Evolutionary conservation across 2,888 invertebrate species (phyloP).

Genomic region (Mactromeris polynyma): DNA sequence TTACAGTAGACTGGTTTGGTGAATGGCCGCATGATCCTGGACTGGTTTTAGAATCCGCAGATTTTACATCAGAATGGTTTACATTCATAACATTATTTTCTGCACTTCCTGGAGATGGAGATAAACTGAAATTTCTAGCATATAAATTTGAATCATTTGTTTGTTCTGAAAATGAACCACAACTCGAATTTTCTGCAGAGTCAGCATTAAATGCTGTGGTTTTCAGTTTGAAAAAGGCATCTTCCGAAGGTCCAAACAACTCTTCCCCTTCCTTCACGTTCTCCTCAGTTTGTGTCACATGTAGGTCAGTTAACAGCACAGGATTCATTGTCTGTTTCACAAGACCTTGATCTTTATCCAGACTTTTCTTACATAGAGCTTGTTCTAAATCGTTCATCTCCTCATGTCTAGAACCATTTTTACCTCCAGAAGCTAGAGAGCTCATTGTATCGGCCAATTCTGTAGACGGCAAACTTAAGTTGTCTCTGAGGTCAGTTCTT

Average conservation of each 20-base stretch:
- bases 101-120: conserved; percentile 58
- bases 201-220: conserved; percentile 42
- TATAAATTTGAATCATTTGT: conserved; percentile 56
- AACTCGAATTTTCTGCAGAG: conserved; percentile 54
- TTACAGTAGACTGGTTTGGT: not conserved
- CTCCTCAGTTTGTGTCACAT: conserved; percentile 14
- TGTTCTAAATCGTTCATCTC: conserved; percentile 60
- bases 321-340: conserved; percentile 40
- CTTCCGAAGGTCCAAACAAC: conserved; percentile 72
- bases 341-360: not conserved
- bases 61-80: conserved; percentile 19
- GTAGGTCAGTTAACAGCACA: conserved; percentile 34
- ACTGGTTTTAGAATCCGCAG: conserved; percentile 12
- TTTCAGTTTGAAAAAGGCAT: conserved; percentile 60
- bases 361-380: conserved; percentile 23
- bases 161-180: conserved; percentile 59
- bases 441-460: conserved; percentile 71
- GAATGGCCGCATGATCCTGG: conserved; percentile 48
- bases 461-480: conserved; percentile 52
- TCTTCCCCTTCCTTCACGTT: conserved; percentile 67
- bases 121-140: conserved; percentile 54
- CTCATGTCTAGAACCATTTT: conserved; percentile 54
- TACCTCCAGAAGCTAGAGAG: conserved; percentile 72
- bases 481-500: conserved; percentile 55
- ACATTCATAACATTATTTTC: conserved; percentile 41